These are phyloP conservation scores for Sus cebifrons DNA, from an alignment of 2,797 vertebrate species.

Conservation along the genomic window DNA sequence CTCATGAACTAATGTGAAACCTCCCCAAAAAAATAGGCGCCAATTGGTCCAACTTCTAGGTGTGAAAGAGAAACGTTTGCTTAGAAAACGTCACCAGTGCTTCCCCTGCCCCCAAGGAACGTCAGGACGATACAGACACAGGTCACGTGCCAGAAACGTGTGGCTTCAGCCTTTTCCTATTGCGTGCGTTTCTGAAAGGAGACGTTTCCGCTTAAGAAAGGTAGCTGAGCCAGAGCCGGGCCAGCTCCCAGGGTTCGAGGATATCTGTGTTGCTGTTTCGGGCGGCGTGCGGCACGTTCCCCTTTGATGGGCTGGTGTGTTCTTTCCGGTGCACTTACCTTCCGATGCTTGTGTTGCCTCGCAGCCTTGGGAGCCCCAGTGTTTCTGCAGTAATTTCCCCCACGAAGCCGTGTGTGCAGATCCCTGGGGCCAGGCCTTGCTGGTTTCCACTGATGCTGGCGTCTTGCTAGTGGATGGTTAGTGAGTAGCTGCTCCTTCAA, in stretches of 20 bases:
- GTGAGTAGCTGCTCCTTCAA: conserved; percentile 87
- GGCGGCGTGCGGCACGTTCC: conserved; percentile 46
- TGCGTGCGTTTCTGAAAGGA: neutral
- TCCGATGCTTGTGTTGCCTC: conserved; percentile 85
- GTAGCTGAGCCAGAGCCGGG: neutral
- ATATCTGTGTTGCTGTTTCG: conserved; percentile 77
- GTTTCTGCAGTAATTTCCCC: conserved; percentile 97
- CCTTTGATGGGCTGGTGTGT: conserved; percentile 26
- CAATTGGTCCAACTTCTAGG: neutral
- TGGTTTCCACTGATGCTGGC: conserved; percentile 96
- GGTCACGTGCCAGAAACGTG: neutral
- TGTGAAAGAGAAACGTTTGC: conserved; percentile 32
- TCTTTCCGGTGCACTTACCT: conserved; percentile 80
- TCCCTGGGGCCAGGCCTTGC: conserved; percentile 98
- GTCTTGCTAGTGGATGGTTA: conserved; percentile 98
- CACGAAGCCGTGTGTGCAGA: conserved; percentile 97
- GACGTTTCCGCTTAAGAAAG: conserved; percentile 50
- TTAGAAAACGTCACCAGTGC: neutral
- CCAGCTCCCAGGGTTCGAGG: neutral
- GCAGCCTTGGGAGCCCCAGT: conserved; percentile 99
- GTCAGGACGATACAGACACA: neutral
- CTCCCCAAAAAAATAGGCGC: neutral
- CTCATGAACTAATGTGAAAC: conserved; percentile 4
- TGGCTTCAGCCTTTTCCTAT: conserved; percentile 22
- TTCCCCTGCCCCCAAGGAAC: neutral